Conservation (phyloP, 2,797 vertebrate genomes). For the Sebastes jordani region DNA sequence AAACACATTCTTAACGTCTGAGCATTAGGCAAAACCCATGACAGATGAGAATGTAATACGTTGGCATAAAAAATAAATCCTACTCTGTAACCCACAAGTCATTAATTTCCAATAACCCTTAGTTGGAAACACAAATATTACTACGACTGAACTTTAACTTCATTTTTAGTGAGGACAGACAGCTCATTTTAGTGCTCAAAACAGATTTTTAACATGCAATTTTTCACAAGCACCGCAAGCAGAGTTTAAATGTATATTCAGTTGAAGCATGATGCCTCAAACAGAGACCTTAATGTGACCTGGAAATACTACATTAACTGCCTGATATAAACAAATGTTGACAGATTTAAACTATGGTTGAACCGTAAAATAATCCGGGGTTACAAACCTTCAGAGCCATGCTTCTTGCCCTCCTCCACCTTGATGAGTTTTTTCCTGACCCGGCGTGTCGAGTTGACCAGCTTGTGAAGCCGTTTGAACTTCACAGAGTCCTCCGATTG, state of each 20-base stretch:
- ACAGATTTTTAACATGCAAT: not conserved
- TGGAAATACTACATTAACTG: not conserved
- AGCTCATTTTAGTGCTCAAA: not conserved
- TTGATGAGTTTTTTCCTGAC: constrained; percentile 97
- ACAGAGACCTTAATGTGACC: not conserved
- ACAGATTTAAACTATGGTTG: not conserved
- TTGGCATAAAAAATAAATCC: not conserved
- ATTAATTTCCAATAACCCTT: not conserved
- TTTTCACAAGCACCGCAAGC: not conserved
- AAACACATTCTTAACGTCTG: constrained; percentile 46
- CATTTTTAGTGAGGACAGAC: not conserved
- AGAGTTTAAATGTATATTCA: not conserved
- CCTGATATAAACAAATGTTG: not conserved
- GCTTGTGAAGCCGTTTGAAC: constrained; percentile 97
- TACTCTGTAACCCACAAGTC: not conserved
- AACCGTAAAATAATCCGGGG: not conserved
- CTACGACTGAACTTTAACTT: not conserved
- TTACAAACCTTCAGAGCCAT: constrained; percentile 89
- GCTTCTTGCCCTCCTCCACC: constrained; percentile 96
- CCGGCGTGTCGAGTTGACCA: constrained; percentile 97
- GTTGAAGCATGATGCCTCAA: not conserved
- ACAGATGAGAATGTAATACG: not conserved
- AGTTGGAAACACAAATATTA: not conserved
- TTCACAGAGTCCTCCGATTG: constrained; percentile 97
- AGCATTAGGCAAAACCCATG: constrained; percentile 32